Conservation (phyloP, 2,113 vertebrate genomes). For the Mungos mungo region DNA sequence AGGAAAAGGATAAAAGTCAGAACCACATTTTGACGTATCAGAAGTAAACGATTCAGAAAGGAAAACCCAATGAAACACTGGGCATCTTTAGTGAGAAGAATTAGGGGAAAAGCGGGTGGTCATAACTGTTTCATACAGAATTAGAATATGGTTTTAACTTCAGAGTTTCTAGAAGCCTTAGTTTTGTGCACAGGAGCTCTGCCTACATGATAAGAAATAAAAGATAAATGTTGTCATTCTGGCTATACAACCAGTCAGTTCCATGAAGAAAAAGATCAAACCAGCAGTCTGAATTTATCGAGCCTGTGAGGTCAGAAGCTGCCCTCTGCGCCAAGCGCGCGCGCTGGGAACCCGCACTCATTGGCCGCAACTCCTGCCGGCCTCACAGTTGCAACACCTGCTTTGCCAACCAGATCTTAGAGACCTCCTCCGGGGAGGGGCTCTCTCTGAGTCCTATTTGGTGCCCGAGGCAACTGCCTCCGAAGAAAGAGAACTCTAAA, state of each 20-base stretch:
- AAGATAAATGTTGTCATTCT: background rate
- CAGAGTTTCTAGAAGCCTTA: background rate
- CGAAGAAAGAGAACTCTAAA: background rate
- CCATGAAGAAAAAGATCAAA: background rate
- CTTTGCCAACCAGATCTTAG: background rate
- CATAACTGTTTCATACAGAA: background rate
- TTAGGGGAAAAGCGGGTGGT: background rate
- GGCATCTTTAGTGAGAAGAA: background rate
- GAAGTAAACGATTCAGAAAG: background rate
- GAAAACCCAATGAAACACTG: background rate
- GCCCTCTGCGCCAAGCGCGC: too few relatives aligned
- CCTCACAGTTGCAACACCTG: background rate
- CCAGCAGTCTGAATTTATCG: background rate
- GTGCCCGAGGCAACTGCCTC: background rate
- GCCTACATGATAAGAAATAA: background rate
- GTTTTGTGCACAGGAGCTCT: background rate
- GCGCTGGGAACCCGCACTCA: fast-evolving
- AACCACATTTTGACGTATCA: background rate
- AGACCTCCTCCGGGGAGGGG: background rate
- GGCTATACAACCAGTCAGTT: background rate
- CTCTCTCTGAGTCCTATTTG: background rate
- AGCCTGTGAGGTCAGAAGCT: background rate
- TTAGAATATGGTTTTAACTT: background rate
- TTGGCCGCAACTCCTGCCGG: background rate
- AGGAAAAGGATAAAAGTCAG: slow-evolving; percentile 19